phyloP scores from a whole-genome alignment of 2,113 vertebrate species.

The Taurulus bubalis region DNA sequence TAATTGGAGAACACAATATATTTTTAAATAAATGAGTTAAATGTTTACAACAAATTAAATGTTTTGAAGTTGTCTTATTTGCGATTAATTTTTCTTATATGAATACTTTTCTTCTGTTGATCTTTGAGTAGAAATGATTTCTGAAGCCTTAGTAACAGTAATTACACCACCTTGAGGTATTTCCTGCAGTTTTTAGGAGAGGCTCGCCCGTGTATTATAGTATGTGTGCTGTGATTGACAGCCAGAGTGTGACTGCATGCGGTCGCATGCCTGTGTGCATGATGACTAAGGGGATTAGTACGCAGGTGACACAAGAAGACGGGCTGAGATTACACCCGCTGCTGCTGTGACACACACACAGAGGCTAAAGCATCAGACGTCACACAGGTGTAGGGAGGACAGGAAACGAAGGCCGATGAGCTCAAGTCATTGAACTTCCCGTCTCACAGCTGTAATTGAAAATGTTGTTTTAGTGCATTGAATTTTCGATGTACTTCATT shows the following conservation, averaged over 20 bases:
- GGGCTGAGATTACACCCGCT: constrained; percentile 52
- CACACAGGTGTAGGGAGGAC: constrained; percentile 6
- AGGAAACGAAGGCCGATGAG: neutral
- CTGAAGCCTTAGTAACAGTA: neutral
- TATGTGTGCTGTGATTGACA: neutral
- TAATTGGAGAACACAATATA: constrained; percentile 7
- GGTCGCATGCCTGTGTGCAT: neutral
- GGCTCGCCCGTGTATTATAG: neutral
- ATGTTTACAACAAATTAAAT: constrained; percentile 20
- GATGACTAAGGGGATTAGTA: constrained; percentile 55
- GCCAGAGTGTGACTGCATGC: neutral
- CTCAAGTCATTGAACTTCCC: constrained; percentile 21
- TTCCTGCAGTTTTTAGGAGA: neutral
- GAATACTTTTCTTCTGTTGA: too few species aligned
- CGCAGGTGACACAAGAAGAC: constrained; percentile 48
- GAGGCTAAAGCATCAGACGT: constrained; percentile 40
- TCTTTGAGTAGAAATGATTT: neutral
- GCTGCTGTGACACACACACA: constrained; percentile 36
- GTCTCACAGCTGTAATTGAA: neutral
- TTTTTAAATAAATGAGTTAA: constrained; percentile 22
- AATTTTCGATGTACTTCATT: neutral
- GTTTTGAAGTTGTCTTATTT: neutral
- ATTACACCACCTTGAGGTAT: neutral
- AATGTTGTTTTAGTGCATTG: neutral
- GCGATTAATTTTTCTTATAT: too few species aligned